A percentile compares a stretch with the other conserved stretches of the same genome.
Conservation (phyloP, 2,113 vertebrate species). For the Oryzias javanicus region DNA sequence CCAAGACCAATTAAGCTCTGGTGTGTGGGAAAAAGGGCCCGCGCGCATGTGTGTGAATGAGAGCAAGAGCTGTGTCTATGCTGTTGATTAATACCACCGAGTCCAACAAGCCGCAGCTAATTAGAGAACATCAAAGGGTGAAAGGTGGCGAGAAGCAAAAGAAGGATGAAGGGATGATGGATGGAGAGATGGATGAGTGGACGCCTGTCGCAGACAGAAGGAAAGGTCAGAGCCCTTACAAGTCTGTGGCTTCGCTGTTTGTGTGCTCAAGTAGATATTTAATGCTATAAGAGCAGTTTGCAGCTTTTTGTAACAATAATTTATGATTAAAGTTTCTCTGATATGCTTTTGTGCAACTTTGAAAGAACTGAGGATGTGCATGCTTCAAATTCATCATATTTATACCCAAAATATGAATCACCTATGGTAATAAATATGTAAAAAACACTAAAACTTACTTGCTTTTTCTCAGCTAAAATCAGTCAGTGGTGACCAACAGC, state of each 20-base stretch:
- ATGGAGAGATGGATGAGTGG: conserved; percentile 41
- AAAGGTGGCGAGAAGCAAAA: conserved; percentile 37
- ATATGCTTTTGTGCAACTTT: conserved; percentile 13
- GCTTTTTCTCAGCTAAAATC: too few species aligned
- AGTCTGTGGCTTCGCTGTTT: conserved; percentile 10
- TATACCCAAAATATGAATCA: too few species aligned
- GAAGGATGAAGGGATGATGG: conserved; percentile 31
- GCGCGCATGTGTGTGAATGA: conserved; percentile 35
- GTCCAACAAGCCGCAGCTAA: conserved; percentile 64
- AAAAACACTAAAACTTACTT: too few species aligned
- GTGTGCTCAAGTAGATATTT: conserved; percentile 6
- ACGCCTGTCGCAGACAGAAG: conserved; percentile 47
- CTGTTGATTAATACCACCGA: conserved; percentile 67
- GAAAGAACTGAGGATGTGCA: background rate
- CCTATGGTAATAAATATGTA: too few species aligned
- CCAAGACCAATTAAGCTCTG: conserved; percentile 59
- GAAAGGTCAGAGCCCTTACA: conserved; percentile 68
- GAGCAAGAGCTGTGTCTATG: conserved; percentile 8
- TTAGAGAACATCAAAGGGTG: conserved; percentile 67
- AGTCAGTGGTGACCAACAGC: too few species aligned
- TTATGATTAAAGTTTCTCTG: background rate
- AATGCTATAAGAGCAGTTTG: conserved; percentile 3
- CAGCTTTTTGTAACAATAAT: conserved; percentile 5
- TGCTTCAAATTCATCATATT: too few species aligned
- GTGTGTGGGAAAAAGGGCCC: conserved; percentile 27